These are phyloP conservation scores for Chloropsis cyanopogon DNA, from an alignment of 2,113 vertebrate genomes.

Conservation along the genomic window DNA sequence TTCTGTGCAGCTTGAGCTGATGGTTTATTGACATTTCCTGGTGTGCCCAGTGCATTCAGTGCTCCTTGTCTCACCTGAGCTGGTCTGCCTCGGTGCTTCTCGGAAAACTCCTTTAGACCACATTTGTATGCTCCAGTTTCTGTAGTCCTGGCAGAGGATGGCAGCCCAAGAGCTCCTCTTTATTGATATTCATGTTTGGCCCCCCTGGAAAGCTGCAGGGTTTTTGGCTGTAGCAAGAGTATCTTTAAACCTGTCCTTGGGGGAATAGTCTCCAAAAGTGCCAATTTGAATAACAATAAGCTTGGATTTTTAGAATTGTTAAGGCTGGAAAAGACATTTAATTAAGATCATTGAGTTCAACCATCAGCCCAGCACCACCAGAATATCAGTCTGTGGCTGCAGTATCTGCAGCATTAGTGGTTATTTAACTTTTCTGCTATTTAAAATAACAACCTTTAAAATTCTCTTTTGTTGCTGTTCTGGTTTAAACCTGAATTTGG, in stretches of 20 bases:
- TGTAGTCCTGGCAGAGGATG: accelerated
- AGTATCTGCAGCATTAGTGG: neutral
- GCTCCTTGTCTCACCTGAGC: neutral
- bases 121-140: neutral
- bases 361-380: neutral
- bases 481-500: neutral
- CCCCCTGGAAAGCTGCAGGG: neutral
- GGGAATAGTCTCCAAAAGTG: neutral
- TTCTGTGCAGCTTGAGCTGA: neutral
- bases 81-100: neutral
- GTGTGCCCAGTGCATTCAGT: neutral
- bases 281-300: neutral
- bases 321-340: neutral
- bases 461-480: neutral
- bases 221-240: neutral
- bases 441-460: neutral
- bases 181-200: neutral
- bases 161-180: neutral
- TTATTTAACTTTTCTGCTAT: neutral
- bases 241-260: neutral
- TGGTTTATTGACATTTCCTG: neutral
- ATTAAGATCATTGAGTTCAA: neutral
- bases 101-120: neutral
- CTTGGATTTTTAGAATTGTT: neutral
- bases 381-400: neutral